phyloP scores from a whole-genome alignment of 1,140 invertebrate species.

The Zophobas atratus region DNA sequence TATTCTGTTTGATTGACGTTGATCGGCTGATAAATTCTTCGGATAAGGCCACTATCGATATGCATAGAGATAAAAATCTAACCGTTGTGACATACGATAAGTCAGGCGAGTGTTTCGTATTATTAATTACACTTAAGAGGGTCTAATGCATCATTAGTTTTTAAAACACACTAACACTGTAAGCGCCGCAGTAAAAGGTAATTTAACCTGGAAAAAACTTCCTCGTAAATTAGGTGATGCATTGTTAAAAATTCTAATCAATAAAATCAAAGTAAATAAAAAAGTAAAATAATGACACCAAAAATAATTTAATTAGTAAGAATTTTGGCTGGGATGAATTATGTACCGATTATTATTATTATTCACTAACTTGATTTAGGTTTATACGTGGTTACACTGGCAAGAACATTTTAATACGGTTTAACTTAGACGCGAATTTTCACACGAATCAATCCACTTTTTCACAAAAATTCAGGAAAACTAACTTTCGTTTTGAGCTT shows the following conservation, averaged over 20 bases:
- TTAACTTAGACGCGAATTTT: too few relatives aligned
- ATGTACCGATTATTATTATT: too few relatives aligned
- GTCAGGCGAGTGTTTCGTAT: conserved; percentile 78
- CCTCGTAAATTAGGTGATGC: neutral
- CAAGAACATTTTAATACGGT: too few relatives aligned
- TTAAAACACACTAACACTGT: conserved; percentile 14
- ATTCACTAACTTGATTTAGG: too few relatives aligned
- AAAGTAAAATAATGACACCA: neutral
- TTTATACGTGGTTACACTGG: too few relatives aligned
- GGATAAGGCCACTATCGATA: conserved; percentile 70
- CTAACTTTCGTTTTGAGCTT: too few relatives aligned
- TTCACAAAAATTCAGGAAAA: too few relatives aligned
- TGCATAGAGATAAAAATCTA: conserved; percentile 69
- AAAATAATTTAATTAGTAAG: too few relatives aligned
- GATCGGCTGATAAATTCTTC: conserved; percentile 67
- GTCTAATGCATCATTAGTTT: conserved; percentile 90
- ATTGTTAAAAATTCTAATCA: too few relatives aligned
- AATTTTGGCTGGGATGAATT: too few relatives aligned
- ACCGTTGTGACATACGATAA: conserved; percentile 76
- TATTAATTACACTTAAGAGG: conserved; percentile 62
- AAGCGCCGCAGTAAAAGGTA: neutral
- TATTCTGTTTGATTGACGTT: conserved; percentile 20
- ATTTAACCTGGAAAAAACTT: neutral
- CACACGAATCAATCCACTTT: too few relatives aligned
- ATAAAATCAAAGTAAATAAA: neutral